Evolutionary conservation across 2,888 invertebrate species (phyloP), one percentile per base, ranked within the genome.

Genomic region (Rotaria sp.): DNA sequence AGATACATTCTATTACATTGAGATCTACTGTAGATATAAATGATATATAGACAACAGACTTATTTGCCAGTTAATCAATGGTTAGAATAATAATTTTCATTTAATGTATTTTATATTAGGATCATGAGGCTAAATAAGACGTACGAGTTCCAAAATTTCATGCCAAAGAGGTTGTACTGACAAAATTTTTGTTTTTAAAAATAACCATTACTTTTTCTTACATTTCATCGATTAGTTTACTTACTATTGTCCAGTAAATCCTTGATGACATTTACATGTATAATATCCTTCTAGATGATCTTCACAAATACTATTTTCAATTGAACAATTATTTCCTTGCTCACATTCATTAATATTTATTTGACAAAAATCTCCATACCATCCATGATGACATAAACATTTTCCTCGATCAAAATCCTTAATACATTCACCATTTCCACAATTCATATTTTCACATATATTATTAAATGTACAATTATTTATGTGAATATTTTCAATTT

Each of bases 381-480:
- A 80, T 45, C 80, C 80, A 15, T 13, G 24, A 80, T 80, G 2
- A 80, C 80, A 80, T 15, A n/a, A 0, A 80, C 80, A 80, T 80
- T 15, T 41, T 0, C 45, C 41, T 41, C 11, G 41, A 80, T 80
- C 80, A 15, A 80, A 80, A 80, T 80, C 80, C n/a, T 11, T 80
- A 11, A 7, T 5, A 80, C 80, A 80, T 45, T 26, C 7, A 26
- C 80, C 80, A 45, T 80, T 80, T n/a, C n/a, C 13, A 80, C 80
- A 80, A 26, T 80, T 45, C 1, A 45, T 45, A 45, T 41, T n/a
- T 11, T 80, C 80, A 80, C 80, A 80, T 45, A 80, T 21, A n/a
- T 80, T 8, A 80, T 80, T 13, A 80, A 80, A 80, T 80, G 45
- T 45, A 80, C 80, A 80, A 45, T 80, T 80, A 80, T 80, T 80